Base-by-base conservation (phyloP, 2,888 invertebrate genomes). In the Lithophane socia region DNA sequence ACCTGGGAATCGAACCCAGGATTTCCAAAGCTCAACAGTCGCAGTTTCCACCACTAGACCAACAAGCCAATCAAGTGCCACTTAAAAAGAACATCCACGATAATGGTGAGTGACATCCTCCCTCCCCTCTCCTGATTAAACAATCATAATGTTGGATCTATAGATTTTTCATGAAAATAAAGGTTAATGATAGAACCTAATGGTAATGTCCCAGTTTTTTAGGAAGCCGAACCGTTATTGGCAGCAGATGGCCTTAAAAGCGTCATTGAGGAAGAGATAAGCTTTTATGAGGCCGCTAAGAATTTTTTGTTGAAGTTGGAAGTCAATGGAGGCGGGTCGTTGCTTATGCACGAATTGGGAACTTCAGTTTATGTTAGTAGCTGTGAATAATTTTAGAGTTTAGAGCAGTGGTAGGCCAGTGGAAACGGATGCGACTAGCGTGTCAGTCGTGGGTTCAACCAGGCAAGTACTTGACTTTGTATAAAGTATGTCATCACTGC, bases 121-220 rank as follows among this genome's bases (percentile, higher is more conserved):
- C 1, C 47, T n/a, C 42, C 12, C 54, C 66, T 29, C 67, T 61
- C 21, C 66, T 83, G 74, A 84, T 86, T 83, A 78, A 73, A 73
- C 74, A 85, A 85, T 87, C 76, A 82, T 73, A 68, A 77, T 67
- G 67, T 76, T n/a, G 49, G 7, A 79, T 77, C 75, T 75, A 86
- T 84, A 72, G 86, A 87, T 79, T 85, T 72, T 83, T 85, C 83
- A 87, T 85, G 78, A 84, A 83, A 79, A 75, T 84, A 77, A 77
- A 86, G 79, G 79, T 87, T 80, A 80, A 87, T 80, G 80, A 76
- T 60, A 74, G 61, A 60, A 67, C 68, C 77, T 84, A 80, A 88
- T 84, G 80, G 73, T 75, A 73, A 84, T 75, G 74, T 42, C n/a
- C 84, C 83, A 73, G 86, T 79, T 84, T 84, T 83, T 86, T 79